Conservation (phyloP, 1,140 invertebrate genomes). For the Bombus affinis region DNA sequence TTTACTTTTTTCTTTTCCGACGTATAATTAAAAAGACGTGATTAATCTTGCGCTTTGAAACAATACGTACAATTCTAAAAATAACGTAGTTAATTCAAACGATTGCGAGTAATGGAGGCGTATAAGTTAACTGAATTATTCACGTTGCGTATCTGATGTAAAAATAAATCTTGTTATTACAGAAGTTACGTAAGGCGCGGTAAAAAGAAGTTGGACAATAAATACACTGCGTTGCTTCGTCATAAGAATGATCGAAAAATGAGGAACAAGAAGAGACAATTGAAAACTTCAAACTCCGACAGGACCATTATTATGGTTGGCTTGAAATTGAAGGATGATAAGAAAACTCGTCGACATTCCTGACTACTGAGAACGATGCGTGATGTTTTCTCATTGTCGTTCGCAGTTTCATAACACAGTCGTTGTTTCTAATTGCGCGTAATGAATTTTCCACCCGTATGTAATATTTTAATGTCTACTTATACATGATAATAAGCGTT, state of each 20-base stretch:
- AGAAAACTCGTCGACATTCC: background rate
- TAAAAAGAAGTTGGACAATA: background rate
- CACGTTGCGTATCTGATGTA: background rate
- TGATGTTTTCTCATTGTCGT: background rate
- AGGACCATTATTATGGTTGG: slow-evolving; percentile 50
- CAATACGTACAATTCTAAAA: too few species aligned
- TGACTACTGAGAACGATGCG: background rate
- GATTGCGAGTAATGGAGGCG: background rate
- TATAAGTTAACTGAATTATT: too few species aligned
- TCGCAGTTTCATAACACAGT: background rate
- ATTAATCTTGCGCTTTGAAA: too few species aligned
- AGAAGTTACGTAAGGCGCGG: background rate
- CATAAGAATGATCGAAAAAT: background rate
- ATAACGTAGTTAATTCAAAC: too few species aligned
- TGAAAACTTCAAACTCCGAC: slow-evolving; percentile 26
- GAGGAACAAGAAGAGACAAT: background rate
- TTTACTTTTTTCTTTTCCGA: too few species aligned
- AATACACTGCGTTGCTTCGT: background rate
- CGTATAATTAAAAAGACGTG: too few species aligned
- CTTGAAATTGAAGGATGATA: background rate
- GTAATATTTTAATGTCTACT: background rate
- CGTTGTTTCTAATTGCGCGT: background rate
- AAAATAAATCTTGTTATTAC: background rate
- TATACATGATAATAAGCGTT: background rate
- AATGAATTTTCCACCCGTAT: background rate